Evolutionary conservation across 1,140 invertebrate genomes (phyloP).

Genomic region (Hestina assimilis): DNA sequence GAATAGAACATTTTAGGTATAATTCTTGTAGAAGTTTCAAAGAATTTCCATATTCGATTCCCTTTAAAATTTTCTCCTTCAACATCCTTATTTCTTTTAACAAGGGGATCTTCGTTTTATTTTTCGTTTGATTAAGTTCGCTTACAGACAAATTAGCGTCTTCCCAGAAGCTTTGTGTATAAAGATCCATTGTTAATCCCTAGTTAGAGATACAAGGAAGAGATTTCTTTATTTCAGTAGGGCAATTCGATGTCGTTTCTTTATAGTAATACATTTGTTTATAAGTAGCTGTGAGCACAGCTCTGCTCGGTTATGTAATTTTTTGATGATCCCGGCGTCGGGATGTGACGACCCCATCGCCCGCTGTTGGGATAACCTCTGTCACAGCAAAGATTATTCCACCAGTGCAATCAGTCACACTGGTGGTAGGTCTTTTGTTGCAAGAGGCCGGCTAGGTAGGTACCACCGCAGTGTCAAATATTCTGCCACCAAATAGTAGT

Average conservation of each 20-base stretch:
- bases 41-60: background rate
- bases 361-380: too few relatives aligned
- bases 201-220: conserved; percentile 1
- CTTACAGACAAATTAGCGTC: conserved; percentile 28
- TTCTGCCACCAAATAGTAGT: too few relatives aligned
- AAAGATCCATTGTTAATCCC: conserved; percentile 10
- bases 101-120: conserved; percentile 2
- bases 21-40: background rate
- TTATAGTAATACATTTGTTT: too few relatives aligned
- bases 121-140: conserved; percentile 21
- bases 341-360: too few relatives aligned
- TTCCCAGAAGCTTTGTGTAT: conserved; percentile 15
- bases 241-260: too few relatives aligned
- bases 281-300: too few relatives aligned
- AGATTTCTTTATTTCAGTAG: background rate
- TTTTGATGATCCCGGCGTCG: too few relatives aligned
- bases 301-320: conserved; percentile 2
- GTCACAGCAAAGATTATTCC: too few relatives aligned
- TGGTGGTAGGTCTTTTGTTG: too few relatives aligned
- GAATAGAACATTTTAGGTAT: background rate
- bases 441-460: too few relatives aligned
- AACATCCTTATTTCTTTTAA: conserved; percentile 3
- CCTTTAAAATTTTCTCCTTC: background rate
- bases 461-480: too few relatives aligned
- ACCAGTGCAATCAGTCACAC: too few relatives aligned